These are phyloP conservation scores for Acanthopagrus latus DNA, from an alignment of 2,797 vertebrate genomes.

Conservation along the genomic window DNA sequence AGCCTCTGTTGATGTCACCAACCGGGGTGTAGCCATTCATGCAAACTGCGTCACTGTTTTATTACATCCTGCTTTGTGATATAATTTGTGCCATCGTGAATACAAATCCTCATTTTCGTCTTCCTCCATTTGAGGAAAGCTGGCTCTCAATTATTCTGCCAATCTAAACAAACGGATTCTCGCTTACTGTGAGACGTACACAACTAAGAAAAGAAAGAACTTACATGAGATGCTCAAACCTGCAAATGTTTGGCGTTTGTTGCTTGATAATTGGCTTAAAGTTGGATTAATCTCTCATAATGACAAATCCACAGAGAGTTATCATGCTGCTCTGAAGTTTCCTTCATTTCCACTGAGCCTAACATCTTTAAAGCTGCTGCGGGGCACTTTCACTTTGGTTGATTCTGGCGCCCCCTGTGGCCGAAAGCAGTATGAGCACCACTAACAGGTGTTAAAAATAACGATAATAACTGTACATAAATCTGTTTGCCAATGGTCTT, in stretches of 20 bases:
- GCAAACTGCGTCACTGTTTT: neutral
- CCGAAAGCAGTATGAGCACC: no score
- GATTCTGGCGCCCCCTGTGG: no score
- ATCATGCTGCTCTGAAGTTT: neutral
- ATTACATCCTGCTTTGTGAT: neutral
- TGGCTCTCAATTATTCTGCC: neutral
- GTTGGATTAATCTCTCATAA: neutral
- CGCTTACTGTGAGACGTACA: neutral
- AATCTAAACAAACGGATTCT: neutral
- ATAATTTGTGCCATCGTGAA: slow-evolving; percentile 1
- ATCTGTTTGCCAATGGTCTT: no score
- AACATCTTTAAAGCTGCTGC: no score
- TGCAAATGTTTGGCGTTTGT: neutral
- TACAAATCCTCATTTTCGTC: neutral
- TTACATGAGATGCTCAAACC: no score
- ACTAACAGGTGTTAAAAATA: no score
- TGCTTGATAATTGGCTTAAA: neutral
- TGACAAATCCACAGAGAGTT: no score
- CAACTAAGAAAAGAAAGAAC: no score
- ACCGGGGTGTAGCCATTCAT: neutral
- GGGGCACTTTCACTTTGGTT: no score
- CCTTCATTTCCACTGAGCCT: no score
- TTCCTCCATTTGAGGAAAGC: neutral
- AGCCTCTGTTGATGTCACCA: neutral
- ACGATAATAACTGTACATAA: no score